A percentile compares a stretch with the other conserved stretches of the same genome.
Evolutionary conservation across 2,113 vertebrate genomes (phyloP).

Genomic region (Neoarius graeffei): DNA sequence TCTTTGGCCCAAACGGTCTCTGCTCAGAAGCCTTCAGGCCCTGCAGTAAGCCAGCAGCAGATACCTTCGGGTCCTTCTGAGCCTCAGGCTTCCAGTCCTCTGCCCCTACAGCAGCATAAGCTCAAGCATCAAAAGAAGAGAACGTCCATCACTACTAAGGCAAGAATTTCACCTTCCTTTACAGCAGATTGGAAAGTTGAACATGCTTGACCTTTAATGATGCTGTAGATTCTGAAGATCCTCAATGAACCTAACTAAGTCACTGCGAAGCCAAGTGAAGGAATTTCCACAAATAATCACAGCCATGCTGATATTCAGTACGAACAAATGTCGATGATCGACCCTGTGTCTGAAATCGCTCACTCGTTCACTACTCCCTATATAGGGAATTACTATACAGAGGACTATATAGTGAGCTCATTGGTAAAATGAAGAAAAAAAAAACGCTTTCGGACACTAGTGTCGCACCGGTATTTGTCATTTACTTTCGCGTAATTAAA

Average conservation of each 20-base stretch:
- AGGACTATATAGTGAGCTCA: too few relatives aligned
- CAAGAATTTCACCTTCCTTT: constrained; percentile 48
- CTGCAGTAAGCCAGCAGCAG: constrained; percentile 74
- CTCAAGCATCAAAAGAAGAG: constrained; percentile 96
- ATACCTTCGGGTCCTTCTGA: constrained; percentile 91
- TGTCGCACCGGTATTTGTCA: too few relatives aligned
- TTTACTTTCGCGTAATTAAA: too few relatives aligned
- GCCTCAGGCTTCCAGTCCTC: constrained; percentile 92
- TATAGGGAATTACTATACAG: too few relatives aligned
- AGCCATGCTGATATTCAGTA: too few relatives aligned
- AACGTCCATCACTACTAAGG: constrained; percentile 90
- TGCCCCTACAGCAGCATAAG: constrained; percentile 94
- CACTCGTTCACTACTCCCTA: too few relatives aligned
- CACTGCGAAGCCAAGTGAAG: background rate
- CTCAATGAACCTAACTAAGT: background rate
- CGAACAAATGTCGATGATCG: too few relatives aligned
- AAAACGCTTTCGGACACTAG: too few relatives aligned
- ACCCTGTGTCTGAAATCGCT: too few relatives aligned
- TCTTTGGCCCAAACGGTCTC: constrained; percentile 67
- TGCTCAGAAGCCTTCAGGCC: constrained; percentile 75
- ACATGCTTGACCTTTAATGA: background rate
- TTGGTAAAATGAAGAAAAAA: too few relatives aligned
- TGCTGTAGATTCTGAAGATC: too few relatives aligned
- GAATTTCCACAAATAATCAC: background rate
- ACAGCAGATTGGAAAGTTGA: background rate